Percentiles rank a stretch among this genome's conserved stretches.
Conservation (phyloP, 2,888 invertebrate genomes). For the Trichacis sp. region DNA sequence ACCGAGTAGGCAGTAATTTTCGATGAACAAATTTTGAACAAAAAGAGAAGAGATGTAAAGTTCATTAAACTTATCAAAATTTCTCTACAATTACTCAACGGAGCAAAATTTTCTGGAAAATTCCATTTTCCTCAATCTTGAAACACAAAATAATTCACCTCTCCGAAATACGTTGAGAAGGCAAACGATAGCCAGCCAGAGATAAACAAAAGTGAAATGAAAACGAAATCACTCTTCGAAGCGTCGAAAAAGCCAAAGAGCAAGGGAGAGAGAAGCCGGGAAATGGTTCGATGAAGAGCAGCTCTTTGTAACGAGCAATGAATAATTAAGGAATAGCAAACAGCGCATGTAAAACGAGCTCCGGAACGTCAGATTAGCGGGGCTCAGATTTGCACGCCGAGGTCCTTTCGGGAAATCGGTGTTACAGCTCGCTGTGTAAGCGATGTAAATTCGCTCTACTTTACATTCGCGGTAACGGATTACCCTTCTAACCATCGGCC, state of each 20-base stretch:
- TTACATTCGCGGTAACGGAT: slow-evolving; percentile 14
- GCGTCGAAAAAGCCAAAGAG: slow-evolving; percentile 11
- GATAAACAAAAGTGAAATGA: too few relatives aligned
- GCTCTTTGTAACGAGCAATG: neutral
- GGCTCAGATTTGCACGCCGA: neutral
- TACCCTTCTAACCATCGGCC: slow-evolving; percentile 18
- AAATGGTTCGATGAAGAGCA: neutral
- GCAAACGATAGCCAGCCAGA: too few relatives aligned
- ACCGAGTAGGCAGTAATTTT: too few relatives aligned
- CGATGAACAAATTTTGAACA: too few relatives aligned
- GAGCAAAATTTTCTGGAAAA: too few relatives aligned
- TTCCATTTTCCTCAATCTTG: too few relatives aligned
- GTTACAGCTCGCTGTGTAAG: neutral
- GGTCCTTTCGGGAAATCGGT: slow-evolving; percentile 2
- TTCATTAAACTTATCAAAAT: too few relatives aligned
- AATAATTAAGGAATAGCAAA: slow-evolving; percentile 1
- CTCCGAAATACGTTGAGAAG: too few relatives aligned
- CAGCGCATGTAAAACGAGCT: slow-evolving; percentile 7
- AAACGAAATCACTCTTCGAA: too few relatives aligned
- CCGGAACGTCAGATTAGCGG: slow-evolving; percentile 6
- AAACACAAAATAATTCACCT: too few relatives aligned
- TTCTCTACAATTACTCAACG: too few relatives aligned
- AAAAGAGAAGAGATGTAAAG: too few relatives aligned
- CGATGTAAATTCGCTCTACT: slow-evolving; percentile 16
- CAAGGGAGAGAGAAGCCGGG: slow-evolving; percentile 8